Base-by-base conservation (phyloP, 2,113 vertebrate genomes). In the Amia ocellicauda region DNA sequence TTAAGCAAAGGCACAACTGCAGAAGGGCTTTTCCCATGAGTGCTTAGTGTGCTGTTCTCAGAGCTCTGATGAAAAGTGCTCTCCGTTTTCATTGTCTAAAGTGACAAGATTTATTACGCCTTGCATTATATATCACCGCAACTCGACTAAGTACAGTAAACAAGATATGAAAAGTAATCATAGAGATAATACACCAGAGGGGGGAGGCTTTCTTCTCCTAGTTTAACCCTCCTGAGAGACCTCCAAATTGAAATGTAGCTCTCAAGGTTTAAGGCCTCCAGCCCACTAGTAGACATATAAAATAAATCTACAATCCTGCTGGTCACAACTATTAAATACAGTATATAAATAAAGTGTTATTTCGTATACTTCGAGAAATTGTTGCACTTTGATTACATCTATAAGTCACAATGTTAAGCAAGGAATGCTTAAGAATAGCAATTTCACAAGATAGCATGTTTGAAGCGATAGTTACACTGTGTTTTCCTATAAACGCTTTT, bases 141-240 rank as follows among this genome's bases (percentile, higher is more conserved):
- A 74, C 75, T 80, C 75, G n/a, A 31, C 74, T 80, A 82, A 80
- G 68, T 72, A 75, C 79, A 71, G 74, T 77, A 81, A 79, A 81
- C 80, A 83, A 82, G 80, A 76, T 74, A 81, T 62, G 74, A 80
- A 79, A 83, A 79, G 81, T 73, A 79, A 86, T 85, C 76, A 79
- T 50, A 77, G 66, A 78, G 80, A 76, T 80, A 81, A 83, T 63
- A 51, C 68, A 58, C 65, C 1, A 52, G 53, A 75, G 63, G 65
- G 73, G 42, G 45, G 70, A 68, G 55, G 16, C 28, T 31, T 58
- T 9, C 28, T 60, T 52, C 69, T 70, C 8, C 23, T 0, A 0
- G 63, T 72, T 80, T 76, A 22, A 22, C n/a, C 50, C 45, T 40
- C 19, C 26, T 22, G 19, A 36, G 50, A 52, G 9, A 52, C 28